A percentile compares a stretch with the other conserved stretches of the same genome.
These are phyloP conservation scores for Hydractinia symbiolongicarpus DNA, from an alignment of 30 jellyfish, hydroid and myxozoan species.

Conservation along the genomic window DNA sequence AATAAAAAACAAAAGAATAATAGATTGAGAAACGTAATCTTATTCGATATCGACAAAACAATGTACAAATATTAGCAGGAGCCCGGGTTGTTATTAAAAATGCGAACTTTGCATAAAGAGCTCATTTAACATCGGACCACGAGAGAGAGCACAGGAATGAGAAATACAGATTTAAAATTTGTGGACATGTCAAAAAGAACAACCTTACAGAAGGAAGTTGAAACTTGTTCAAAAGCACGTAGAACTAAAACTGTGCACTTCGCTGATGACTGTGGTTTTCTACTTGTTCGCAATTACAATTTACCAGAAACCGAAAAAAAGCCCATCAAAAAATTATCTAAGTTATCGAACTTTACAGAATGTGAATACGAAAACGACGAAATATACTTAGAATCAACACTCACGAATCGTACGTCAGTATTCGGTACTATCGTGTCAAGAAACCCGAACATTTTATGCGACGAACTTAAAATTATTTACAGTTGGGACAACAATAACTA, in stretches of 20 bases:
- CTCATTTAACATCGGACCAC: slow-evolving; percentile 15
- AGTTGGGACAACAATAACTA: slow-evolving; percentile 20
- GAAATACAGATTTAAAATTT: background rate
- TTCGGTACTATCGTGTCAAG: slow-evolving; percentile 19
- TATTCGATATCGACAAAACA: background rate
- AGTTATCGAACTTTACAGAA: slow-evolving; percentile 23
- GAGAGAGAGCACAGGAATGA: background rate
- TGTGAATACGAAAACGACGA: slow-evolving; percentile 14
- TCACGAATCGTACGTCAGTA: slow-evolving; percentile 21
- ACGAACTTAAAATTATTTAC: slow-evolving; percentile 10
- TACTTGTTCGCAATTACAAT: slow-evolving; percentile 2
- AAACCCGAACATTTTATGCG: background rate
- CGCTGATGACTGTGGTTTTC: slow-evolving; percentile 29
- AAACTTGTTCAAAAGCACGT: background rate
- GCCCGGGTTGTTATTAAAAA: slow-evolving; percentile 8
- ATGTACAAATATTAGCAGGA: background rate
- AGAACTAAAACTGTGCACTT: slow-evolving; percentile 13
- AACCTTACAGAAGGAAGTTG: background rate
- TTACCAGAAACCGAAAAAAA: background rate
- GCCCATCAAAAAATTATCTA: slow-evolving; percentile 15
- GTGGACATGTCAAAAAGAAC: background rate
- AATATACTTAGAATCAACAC: slow-evolving; percentile 16
- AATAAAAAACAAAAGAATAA: background rate
- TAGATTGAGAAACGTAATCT: slow-evolving; percentile 9
- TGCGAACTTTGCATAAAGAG: slow-evolving; percentile 5